Percentiles rank a stretch among this genome's conserved stretches.
These are phyloP conservation scores for Steinernema hermaphroditum DNA, from an alignment of 2,888 invertebrate species.

Conservation along the genomic window DNA sequence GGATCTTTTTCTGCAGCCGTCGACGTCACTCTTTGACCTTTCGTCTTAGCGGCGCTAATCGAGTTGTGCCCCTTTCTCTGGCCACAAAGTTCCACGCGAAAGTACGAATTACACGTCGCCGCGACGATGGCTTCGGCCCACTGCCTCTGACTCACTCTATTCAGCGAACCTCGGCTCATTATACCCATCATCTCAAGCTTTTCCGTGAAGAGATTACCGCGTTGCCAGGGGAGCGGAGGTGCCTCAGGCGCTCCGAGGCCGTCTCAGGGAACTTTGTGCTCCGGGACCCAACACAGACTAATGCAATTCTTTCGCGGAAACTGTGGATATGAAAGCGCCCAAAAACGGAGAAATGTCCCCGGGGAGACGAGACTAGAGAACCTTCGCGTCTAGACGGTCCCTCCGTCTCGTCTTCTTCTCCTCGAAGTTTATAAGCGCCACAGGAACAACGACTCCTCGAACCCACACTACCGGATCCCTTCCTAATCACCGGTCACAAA, in stretches of 20 bases:
- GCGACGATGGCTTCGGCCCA: no score
- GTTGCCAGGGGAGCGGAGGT: neutral
- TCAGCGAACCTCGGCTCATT: neutral
- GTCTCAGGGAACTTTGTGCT: neutral
- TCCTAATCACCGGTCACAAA: no score
- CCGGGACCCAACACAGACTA: neutral
- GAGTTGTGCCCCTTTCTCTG: neutral
- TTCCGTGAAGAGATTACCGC: neutral
- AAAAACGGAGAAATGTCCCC: no score
- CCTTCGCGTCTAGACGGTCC: no score
- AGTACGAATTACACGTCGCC: neutral
- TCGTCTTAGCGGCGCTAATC: neutral
- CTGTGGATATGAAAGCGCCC: neutral
- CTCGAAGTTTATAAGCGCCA: no score
- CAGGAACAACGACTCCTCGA: no score
- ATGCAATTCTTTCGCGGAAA: neutral
- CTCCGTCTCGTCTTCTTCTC: no score
- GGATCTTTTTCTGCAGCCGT: neutral
- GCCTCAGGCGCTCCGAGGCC: neutral
- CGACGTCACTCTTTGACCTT: constrained; percentile 5
- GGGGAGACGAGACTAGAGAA: no score
- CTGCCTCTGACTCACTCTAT: neutral
- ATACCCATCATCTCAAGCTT: neutral
- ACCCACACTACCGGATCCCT: no score
- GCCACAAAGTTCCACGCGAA: constrained; percentile 14